Base-by-base conservation (phyloP, 1,140 invertebrate genomes). In the Pseudobourletiella spinata region DNA sequence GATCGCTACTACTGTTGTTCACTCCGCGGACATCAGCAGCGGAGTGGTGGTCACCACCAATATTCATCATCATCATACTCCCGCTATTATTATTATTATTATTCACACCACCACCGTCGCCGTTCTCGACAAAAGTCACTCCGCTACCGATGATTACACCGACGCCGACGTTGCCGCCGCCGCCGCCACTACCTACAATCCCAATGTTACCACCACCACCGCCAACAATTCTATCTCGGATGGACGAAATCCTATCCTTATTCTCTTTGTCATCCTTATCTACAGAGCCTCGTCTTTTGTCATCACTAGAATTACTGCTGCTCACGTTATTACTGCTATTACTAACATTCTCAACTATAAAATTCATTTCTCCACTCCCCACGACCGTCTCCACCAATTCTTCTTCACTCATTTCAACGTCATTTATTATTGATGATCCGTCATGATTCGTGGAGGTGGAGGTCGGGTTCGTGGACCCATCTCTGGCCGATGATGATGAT, bases 201-300 rank as follows among this genome's bases (percentile, higher is more conserved):
- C n/a, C n/a, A 15, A 24, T 57, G n/a, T 43, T 28, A 20, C 32
- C 55, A 42, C n/a, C 35, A 20, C 55, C 55, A 16, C 55, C 55
- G n/a, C 24, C 30, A 32, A 18, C 35, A n/a, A 8, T 35, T 24
- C 20, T 22, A 11, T n/a, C 57, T 56, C 50, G 44, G 18, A 30
- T 15, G 3, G 46, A 30, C 6, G 30, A 16, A 28, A 59, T 42
- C 32, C 32, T 39, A 22, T 56, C 59, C 54, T 59, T 46, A 48
- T 67, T 67, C 44, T 67, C 65, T 43, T 67, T 67, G 44, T 67
- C 59, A 57, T 67, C 65, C 30, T 67, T 67, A 57, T 67, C 65
- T 16, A 66, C 32, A 43, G 57, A 55, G 24, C 43, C 32, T 63
- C 61, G 59, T 30, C 59, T 52, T 28, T 67, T 52, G 11, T 59